Evolutionary conservation across 2,888 invertebrate genomes (phyloP).

Genomic region (Philonicus albiceps): DNA sequence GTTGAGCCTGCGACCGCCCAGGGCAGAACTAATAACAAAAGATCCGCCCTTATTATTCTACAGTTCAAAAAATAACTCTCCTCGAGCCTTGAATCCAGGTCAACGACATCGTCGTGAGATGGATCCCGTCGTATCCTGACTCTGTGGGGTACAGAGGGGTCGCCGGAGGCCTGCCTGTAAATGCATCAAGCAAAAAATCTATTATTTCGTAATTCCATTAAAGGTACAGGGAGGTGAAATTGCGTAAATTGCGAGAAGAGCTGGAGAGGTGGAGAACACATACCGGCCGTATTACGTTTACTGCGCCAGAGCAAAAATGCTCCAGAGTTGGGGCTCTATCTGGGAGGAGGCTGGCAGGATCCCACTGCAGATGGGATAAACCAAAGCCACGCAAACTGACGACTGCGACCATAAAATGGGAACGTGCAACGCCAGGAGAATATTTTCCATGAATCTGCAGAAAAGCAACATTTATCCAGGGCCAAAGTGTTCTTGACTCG

Average conservation of each 20-base stretch:
- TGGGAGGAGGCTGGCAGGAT: not conserved
- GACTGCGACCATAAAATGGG: conserved; percentile 17
- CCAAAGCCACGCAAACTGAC: conserved; percentile 6
- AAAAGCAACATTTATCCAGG: not conserved
- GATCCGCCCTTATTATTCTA: not conserved
- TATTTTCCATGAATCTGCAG: conserved; percentile 14
- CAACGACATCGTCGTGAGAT: not conserved
- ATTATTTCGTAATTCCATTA: conserved; percentile 10
- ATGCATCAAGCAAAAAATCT: not conserved
- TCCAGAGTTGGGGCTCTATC: not conserved
- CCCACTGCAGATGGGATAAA: not conserved
- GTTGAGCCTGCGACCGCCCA: not conserved
- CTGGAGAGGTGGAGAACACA: not conserved
- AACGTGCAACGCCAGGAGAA: conserved; percentile 12
- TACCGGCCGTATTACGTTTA: not conserved
- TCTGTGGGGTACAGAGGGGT: not conserved
- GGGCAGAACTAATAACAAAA: not conserved
- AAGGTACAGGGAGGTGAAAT: not conserved
- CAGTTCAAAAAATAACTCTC: not conserved
- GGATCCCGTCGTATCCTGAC: not conserved
- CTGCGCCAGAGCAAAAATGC: not conserved
- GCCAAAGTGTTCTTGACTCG: not conserved
- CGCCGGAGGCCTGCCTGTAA: not conserved
- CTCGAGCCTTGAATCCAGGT: not conserved
- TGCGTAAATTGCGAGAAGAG: not conserved